Evolutionary conservation across 2,797 vertebrate genomes (phyloP), one percentile per base, ranked within the genome.

Genomic region (Tachyglossus aculeatus): DNA sequence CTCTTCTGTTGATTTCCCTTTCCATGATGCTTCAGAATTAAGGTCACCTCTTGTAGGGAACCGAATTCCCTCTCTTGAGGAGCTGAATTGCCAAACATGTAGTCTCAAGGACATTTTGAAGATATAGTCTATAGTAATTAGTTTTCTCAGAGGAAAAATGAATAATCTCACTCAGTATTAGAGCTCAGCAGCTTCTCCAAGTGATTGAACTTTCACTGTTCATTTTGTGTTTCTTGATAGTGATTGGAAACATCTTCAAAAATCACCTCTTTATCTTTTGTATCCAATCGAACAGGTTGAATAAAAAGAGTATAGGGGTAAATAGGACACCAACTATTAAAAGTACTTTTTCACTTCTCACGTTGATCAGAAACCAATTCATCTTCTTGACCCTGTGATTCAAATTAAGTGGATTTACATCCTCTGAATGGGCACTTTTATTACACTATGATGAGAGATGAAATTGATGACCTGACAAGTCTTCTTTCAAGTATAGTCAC

Each of bases 341-440:
- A 68, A 79, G 24, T 78, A 22, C 70, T 41, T 76, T 76, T 55
- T 47, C n/a, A 58, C 83, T 80, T 84, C 66, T 69, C 43, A 50
- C 36, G 58, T 71, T 74, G 81, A 43, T 27, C 73, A 70, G 72
- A 45, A 84, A 29, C n/a, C 36, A 62, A 72, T 67, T 75, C 79
- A 41, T 81, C 51, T 85, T 72, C 78, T 71, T 66, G 65, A 75
- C 41, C 71, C 70, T 79, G 57, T 79, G 61, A 58, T 44, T 64
- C 38, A 9, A 37, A 13, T 48, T 11, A 4, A 19, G 45, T 48
- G 25, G 27, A 48, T 16, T 19, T 48, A 7, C 39, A 33, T 9
- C 44, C 31, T 65, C 39, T 36, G 27, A 68, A 65, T 37, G n/a
- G 39, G 22, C 48, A 18, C 18, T 24, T 39, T 21, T 24, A 13